Evolutionary conservation across 2,113 vertebrate species (phyloP), one percentile per base, ranked within the genome.

Genomic region (Anolis sagrei): DNA sequence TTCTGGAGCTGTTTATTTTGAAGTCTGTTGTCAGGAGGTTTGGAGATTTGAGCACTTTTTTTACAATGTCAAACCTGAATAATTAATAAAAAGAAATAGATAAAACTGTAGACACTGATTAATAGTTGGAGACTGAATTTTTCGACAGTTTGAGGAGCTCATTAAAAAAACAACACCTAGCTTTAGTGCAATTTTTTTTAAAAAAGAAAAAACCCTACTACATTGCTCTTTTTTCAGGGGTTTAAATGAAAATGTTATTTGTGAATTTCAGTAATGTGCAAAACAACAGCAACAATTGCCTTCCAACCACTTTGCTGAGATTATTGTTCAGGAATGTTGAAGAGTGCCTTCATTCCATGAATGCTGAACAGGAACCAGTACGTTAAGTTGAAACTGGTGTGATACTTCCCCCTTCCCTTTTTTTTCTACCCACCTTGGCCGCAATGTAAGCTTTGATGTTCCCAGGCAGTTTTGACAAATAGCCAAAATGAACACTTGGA

Each of bases 331-430:
- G 29, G 32, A 81, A n/a, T 25, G 34, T 6, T 6, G 62, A 76
- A 76, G 48, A 66, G 66, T 5, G 66, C n/a, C 21, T 84, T 76
- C 61, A 19, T 68, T 3, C 62, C 19, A 76, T 48, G 61, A 76
- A 25, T 76, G 62, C 61, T 49, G 73, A 0, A 25, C 76, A 39
- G 44, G 32, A 72, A 32, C 39, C 48, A 8, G 4, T 0, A 0
- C 58, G 0, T 1, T 39, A 1, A 62, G 0, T 29, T 0, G 9
- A 44, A 73, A 68, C 1, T 16, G 23, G 5, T 0, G 3, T 34
- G 2, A 19, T 51, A 0, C 27, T 34, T 49, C 16, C 29, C 9
- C 51, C 13, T 13, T 51, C 8, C 39, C 39, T 44, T 44, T 44
- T 49, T 1, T 39, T 36, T n/a, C 51, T 32, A 10, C 64, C 51